Conservation (phyloP, 1,140 invertebrate genomes). For the Trissolcus basalis region DNA sequence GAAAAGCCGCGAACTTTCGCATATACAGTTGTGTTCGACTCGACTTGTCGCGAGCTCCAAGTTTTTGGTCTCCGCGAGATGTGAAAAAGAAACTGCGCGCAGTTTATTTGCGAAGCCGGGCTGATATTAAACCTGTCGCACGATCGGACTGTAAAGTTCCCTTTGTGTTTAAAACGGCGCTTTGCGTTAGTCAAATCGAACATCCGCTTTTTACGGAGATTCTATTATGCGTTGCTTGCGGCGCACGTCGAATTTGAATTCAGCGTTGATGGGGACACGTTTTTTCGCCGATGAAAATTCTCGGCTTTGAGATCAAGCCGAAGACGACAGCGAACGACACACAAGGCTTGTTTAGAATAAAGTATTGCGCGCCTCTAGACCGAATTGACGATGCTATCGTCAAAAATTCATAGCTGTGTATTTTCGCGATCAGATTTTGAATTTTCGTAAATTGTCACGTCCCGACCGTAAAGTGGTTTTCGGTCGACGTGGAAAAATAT, state of each 20-base stretch:
- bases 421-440: constrained; percentile 23
- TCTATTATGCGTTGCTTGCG: background rate
- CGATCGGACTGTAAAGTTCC: constrained; percentile 2
- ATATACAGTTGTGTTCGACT: background rate
- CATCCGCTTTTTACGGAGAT: background rate
- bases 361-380: constrained; percentile 4
- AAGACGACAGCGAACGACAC: background rate
- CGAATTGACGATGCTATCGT: constrained; percentile 19
- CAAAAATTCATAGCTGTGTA: constrained; percentile 32
- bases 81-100: constrained; percentile 7
- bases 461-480: constrained; percentile 13
- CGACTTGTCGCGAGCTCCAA: constrained; percentile 12
- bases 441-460: constrained; percentile 33
- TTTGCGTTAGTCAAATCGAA: constrained; percentile 1
- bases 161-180: constrained; percentile 3
- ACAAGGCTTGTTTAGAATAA: constrained; percentile 18
- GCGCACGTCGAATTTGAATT: background rate
- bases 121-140: constrained; percentile 16
- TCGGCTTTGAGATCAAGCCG: background rate
- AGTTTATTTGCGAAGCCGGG: constrained; percentile 6
- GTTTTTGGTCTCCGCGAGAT: constrained; percentile 13
- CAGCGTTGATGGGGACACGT: background rate
- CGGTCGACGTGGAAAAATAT: constrained; percentile 8
- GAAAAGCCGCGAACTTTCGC: constrained; percentile 17
- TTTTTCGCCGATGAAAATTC: constrained; percentile 14